A percentile compares a stretch with the other conserved stretches of the same genome.
These are phyloP conservation scores for Globicephala melas DNA, from an alignment of 2,113 vertebrate genomes.

Conservation along the genomic window DNA sequence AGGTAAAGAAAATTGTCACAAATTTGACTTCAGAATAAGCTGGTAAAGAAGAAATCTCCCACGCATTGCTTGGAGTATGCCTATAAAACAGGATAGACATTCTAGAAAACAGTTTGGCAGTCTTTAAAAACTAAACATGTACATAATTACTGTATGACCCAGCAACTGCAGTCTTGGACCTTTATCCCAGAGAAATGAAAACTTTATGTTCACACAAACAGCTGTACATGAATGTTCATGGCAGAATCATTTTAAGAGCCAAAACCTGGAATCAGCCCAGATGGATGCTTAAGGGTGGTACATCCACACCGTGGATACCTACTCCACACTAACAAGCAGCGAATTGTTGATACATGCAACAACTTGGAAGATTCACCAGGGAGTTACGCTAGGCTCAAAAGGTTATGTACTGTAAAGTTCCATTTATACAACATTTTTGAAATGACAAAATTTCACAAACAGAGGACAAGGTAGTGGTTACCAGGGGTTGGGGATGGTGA, in stretches of 20 bases:
- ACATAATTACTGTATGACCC: neutral
- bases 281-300: neutral
- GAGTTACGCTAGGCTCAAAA: neutral
- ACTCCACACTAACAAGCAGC: neutral
- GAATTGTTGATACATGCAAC: neutral
- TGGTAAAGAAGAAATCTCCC: neutral
- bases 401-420: neutral
- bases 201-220: neutral
- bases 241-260: neutral
- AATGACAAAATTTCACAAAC: conserved; percentile 1
- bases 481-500: neutral
- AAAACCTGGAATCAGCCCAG: neutral
- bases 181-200: conserved; percentile 3
- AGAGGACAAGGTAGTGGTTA: neutral
- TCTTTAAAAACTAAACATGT: conserved; percentile 1
- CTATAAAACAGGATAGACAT: neutral
- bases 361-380: neutral
- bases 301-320: neutral
- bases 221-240: neutral
- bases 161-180: neutral
- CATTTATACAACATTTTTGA: neutral
- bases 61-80: neutral
- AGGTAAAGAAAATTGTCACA: neutral
- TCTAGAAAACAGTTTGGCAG: neutral
- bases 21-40: neutral